These are phyloP conservation scores for Sebastes steindachneri DNA, from an alignment of 2,797 vertebrate species.

Conservation along the genomic window DNA sequence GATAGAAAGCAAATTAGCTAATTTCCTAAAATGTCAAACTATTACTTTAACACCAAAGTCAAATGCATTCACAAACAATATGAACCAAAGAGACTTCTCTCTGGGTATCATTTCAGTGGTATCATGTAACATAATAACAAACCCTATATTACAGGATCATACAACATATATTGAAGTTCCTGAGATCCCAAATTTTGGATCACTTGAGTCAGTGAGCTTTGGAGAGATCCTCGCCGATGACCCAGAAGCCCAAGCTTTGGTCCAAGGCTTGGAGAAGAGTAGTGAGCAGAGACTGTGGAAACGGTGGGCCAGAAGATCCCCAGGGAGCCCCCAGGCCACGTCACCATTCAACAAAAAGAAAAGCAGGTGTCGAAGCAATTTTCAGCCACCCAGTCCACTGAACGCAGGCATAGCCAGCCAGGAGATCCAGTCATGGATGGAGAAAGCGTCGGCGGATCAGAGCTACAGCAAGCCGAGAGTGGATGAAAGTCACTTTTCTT, in stretches of 20 bases:
- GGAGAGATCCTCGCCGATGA: slow-evolving; percentile 1
- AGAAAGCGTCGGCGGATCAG: slow-evolving; percentile 9
- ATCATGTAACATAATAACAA: neutral
- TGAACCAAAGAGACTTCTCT: neutral
- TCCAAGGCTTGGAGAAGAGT: slow-evolving; percentile 43
- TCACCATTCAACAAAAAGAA: slow-evolving; percentile 7
- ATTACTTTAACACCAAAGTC: neutral
- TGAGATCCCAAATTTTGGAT: slow-evolving; percentile 42
- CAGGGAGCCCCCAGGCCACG: neutral
- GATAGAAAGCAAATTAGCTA: neutral
- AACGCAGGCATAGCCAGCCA: slow-evolving; percentile 12
- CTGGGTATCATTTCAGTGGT: neutral
- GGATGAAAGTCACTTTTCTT: slow-evolving; percentile 42
- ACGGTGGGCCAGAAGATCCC: slow-evolving; percentile 51
- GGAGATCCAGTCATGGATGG: slow-evolving; percentile 61
- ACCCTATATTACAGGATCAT: slow-evolving; percentile 40
- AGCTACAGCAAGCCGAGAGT: neutral
- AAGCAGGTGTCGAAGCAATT: neutral
- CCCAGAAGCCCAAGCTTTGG: slow-evolving; percentile 29
- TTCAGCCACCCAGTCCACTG: slow-evolving; percentile 49
- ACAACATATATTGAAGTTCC: neutral
- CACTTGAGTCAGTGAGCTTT: slow-evolving; percentile 21
- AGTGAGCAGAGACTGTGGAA: slow-evolving; percentile 65
- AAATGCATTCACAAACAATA: neutral
- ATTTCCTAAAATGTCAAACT: neutral